Evolutionary conservation across 2,797 vertebrate species (phyloP), one percentile per base, ranked within the genome.

Genomic region (Acipenser transmontanus): DNA sequence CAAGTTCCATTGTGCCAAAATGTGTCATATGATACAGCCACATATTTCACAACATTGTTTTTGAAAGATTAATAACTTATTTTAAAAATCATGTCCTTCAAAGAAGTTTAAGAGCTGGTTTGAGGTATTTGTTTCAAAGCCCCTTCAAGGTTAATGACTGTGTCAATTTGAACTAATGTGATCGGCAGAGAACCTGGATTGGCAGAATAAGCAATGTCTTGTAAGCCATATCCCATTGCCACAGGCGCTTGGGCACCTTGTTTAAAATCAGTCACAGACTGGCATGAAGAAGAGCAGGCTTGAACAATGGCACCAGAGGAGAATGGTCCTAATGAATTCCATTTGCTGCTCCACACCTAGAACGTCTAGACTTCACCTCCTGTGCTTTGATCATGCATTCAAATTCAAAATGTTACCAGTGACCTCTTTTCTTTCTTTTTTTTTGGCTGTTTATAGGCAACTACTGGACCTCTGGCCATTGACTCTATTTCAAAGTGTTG

Each of bases 261-360:
- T 88, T 69, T 85, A 88, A 93, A 93, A 93, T 92, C 92, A 91
- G 91, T 93, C 91, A 92, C 85, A 87, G 91, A 87, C 91, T 93
- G 87, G 78, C 74, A 78, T 80, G 79, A 88, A 83, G 82, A 87
- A 81, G 88, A 88, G 80, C 84, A 84, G 80, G 76, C 81, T 69
- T 77, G 78, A 83, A 83, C 84, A 73, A 81, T 86, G 80, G 84
- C 85, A 73, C 76, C 73, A 61, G 76, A 76, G 81, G 76, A 77
- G 76, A 78, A 75, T 72, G 77, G 69, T 77, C 71, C 75, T 93
- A 93, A 91, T 92, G 85, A 89, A 89, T 90, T 82, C 89, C 91
- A 89, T 89, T 90, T 87, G 88, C 81, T 82, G 77, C 75, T 82
- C 85, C 84, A 89, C 82, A 91, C 91, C 90, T 89, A 82, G 75